Conservation (phyloP, 1,140 invertebrate species). For the Sinella curviseta region DNA sequence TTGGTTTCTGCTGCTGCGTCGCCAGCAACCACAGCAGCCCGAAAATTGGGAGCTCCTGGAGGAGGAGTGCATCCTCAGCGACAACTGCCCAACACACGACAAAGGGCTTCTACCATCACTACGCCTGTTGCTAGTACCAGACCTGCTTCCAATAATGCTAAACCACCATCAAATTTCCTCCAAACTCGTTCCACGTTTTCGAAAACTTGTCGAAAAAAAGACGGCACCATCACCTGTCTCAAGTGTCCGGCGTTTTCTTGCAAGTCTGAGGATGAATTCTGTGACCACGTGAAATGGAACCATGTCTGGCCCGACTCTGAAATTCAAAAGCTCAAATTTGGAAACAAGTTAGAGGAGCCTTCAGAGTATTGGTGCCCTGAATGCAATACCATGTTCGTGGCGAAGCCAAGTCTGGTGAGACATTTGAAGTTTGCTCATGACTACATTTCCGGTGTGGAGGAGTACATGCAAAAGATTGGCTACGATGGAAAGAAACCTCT, state of each 20-base stretch:
- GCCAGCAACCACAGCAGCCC: not conserved
- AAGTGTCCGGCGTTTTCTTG: slow-evolving; percentile 2
- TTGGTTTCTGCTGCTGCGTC: not conserved
- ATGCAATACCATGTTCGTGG: slow-evolving; percentile 21
- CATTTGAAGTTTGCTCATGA: slow-evolving; percentile 28
- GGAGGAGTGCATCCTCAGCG: not conserved
- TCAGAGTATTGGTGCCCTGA: slow-evolving; percentile 30
- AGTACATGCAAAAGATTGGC: slow-evolving; percentile 31
- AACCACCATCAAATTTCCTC: not conserved
- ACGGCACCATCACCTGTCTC: slow-evolving; percentile 24
- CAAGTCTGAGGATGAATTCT: slow-evolving; percentile 16
- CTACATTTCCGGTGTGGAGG: slow-evolving; percentile 10
- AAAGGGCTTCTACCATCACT: not conserved
- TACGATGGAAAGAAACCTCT: slow-evolving; percentile 30
- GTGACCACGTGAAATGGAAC: slow-evolving; percentile 9
- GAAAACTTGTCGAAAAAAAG: not conserved
- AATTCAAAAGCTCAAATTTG: not conserved
- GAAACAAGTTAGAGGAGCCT: not conserved
- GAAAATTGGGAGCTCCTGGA: not conserved
- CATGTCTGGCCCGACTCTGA: slow-evolving; percentile 28
- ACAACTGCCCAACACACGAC: not conserved
- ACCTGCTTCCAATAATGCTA: too few species aligned
- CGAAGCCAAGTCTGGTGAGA: slow-evolving; percentile 24
- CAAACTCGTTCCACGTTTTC: not conserved
- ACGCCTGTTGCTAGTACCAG: too few species aligned